A percentile compares a stretch with the other conserved stretches of the same genome.
Evolutionary conservation across 2,888 invertebrate genomes (phyloP).

Genomic region (Globia sparganii): DNA sequence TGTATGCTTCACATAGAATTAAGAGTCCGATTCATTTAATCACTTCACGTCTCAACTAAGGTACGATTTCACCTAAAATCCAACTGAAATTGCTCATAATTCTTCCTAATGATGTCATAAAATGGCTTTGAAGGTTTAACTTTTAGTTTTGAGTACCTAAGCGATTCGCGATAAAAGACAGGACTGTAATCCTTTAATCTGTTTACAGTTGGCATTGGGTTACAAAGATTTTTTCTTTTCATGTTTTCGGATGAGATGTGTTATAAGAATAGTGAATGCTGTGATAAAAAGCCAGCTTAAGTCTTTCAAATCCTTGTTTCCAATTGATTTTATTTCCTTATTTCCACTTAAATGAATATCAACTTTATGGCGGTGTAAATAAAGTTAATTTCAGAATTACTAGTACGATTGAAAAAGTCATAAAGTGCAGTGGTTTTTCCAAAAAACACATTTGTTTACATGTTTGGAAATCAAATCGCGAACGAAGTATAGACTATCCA

Average conservation of each 20-base stretch:
- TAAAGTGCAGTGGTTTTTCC: too few species aligned
- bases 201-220: background rate
- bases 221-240: background rate
- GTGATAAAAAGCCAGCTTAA: background rate
- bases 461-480: background rate
- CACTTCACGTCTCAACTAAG: conserved; percentile 40
- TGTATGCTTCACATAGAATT: conserved; percentile 86
- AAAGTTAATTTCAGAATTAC: background rate
- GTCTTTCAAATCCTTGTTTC: background rate
- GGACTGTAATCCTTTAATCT: conserved; percentile 1
- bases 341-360: background rate
- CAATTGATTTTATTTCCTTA: background rate
- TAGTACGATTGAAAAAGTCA: background rate
- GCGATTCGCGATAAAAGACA: conserved; percentile 7
- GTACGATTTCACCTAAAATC: conserved; percentile 52
- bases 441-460: background rate
- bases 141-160: conserved; percentile 11
- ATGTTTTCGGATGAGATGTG: background rate
- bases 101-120: conserved; percentile 44
- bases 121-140: conserved; percentile 9
- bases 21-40: conserved; percentile 72
- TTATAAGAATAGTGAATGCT: background rate
- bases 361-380: background rate
- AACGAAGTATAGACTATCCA: background rate
- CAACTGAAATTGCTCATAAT: conserved; percentile 47